These are phyloP conservation scores for Phymatocera aterrima DNA, from an alignment of 2,888 invertebrate species.

Conservation along the genomic window DNA sequence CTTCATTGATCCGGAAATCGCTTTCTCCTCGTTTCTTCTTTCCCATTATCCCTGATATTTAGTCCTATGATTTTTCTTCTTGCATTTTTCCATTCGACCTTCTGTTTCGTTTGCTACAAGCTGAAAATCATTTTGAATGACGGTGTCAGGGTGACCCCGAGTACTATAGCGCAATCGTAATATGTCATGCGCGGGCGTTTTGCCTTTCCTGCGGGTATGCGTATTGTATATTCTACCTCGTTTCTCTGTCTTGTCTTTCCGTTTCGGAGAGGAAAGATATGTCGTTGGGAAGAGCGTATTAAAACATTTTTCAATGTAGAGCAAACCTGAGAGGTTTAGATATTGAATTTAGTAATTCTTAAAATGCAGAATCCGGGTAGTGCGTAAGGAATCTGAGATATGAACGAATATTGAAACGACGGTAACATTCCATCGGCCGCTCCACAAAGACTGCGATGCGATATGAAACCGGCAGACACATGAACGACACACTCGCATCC, in stretches of 20 bases:
- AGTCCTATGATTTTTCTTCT: too few relatives aligned
- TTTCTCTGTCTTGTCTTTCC: background rate
- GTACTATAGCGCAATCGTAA: background rate
- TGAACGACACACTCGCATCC: background rate
- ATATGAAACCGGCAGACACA: constrained; percentile 18
- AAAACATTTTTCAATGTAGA: constrained; percentile 5
- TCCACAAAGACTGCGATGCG: constrained; percentile 30
- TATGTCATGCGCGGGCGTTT: background rate
- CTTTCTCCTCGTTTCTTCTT: too few relatives aligned
- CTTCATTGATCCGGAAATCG: too few relatives aligned
- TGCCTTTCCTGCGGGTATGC: background rate
- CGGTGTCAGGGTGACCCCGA: background rate
- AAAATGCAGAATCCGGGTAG: constrained; percentile 39
- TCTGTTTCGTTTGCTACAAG: background rate
- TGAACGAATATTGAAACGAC: constrained; percentile 45
- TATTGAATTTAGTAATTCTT: constrained; percentile 42
- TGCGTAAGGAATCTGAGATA: constrained; percentile 42
- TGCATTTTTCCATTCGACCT: too few relatives aligned
- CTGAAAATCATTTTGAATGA: background rate
- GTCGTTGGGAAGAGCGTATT: background rate
- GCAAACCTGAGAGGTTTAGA: constrained; percentile 15
- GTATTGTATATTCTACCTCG: background rate
- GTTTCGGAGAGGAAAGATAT: background rate
- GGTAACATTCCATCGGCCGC: constrained; percentile 37
- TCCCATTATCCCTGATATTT: too few relatives aligned